Evolutionary conservation across 2,888 invertebrate species (phyloP), one percentile per base, ranked within the genome.

Genomic region (Allygus modestus): DNA sequence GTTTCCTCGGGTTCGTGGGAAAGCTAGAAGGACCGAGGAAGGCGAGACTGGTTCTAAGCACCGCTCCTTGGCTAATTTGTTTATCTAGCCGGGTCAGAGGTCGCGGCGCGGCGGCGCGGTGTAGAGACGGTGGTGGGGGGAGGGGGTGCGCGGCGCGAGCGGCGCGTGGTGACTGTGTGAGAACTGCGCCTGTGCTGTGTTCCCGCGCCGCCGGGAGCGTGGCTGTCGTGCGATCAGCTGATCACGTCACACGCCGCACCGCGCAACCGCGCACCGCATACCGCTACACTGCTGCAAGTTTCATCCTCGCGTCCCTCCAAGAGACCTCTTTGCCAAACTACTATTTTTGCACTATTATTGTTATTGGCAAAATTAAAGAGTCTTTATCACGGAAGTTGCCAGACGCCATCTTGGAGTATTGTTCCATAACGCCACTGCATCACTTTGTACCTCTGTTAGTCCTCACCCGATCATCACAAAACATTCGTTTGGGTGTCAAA

Each of bases 31-130:
- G 71, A 41, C 71, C 0, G 33, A 31, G 69, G 31, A 28, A 28
- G 33, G 41, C 41, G 41, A 41, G 71, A 71, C 71, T 33, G 71
- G 71, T 37, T 37, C 71, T 41, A 28, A 37, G 71, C 41, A 71
- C 41, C 41, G 33, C 71, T 71, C 41, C 37, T 71, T 20, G 17
- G 71, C 41, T 71, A 71, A 71, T 71, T 71, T 71, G 71, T 71
- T 71, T 71, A 71, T 71, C 71, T 71, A 71, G 71, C 17, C 20
- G 71, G 71, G 71, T 71, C 71, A 20, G n/a, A 71, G 71, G 71
- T 71, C 71, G 71, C 71, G 65, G 28, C 28, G 31, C 65, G 65
- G 65, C 41, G 69, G 33, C 33, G 20, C 20, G 23, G 65, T 58
- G 26, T 5, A 12, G 58, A 2, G 58, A 20, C 11, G 11, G 41